Evolutionary conservation across 2,888 invertebrate genomes (phyloP).

Genomic region (Volucella bombylans): DNA sequence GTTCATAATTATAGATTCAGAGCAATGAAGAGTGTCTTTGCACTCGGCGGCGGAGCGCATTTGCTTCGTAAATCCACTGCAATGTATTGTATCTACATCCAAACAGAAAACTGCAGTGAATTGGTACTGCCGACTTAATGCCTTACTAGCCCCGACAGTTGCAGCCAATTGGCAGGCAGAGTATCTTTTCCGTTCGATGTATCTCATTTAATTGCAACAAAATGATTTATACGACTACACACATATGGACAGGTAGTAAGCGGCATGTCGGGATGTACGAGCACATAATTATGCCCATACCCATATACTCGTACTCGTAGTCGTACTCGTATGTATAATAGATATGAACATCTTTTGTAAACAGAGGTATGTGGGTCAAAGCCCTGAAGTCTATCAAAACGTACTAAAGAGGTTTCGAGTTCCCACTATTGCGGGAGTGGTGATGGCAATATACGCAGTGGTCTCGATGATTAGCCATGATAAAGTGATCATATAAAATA

Average conservation of each 20-base stretch:
- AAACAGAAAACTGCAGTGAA: background rate
- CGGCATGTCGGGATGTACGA: background rate
- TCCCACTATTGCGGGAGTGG: conserved; percentile 18
- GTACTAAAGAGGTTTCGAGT: background rate
- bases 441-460: too few species aligned
- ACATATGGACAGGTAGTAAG: conserved; percentile 13
- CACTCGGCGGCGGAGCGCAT: conserved; percentile 46
- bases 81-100: background rate
- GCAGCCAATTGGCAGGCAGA: background rate
- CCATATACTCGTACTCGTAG: conserved; percentile 6
- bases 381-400: conserved; percentile 15
- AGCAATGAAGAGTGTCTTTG: conserved; percentile 72
- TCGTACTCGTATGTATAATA: conserved; percentile 9
- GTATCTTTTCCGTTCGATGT: conserved; percentile 27
- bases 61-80: conserved; percentile 20
- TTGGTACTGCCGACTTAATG: background rate
- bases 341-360: background rate
- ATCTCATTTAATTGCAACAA: conserved; percentile 42
- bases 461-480: background rate
- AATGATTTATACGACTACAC: conserved; percentile 51
- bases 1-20: conserved; percentile 72
- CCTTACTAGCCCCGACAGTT: conserved; percentile 16
- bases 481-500: conserved; percentile 14
- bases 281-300: conserved; percentile 21
- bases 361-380: conserved; percentile 41